Percentiles rank a stretch among this genome's conserved stretches.
Conservation (phyloP, 2,797 vertebrate species). For the Percopsis omiscomaycus region DNA sequence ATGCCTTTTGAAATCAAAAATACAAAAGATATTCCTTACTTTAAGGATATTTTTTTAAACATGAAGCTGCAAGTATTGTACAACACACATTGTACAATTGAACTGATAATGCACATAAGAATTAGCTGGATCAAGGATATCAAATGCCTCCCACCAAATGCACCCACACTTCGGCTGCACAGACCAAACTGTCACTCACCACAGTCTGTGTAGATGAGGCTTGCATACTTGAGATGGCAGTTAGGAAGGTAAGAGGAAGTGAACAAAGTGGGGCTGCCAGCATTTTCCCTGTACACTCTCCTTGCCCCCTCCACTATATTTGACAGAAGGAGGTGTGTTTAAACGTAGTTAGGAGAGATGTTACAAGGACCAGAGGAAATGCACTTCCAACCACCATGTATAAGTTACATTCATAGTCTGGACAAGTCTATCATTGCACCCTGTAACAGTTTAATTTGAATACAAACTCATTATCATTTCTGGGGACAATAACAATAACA, state of each 20-base stretch:
- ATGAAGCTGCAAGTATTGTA: constrained; percentile 98
- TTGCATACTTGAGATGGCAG: constrained; percentile 57
- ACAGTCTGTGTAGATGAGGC: constrained; percentile 28
- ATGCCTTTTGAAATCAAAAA: constrained; percentile 98
- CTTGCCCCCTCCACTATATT: not conserved
- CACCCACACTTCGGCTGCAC: constrained; percentile 7
- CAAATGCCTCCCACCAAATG: constrained; percentile 71
- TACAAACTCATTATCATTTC: constrained; percentile 37
- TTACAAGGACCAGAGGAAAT: constrained; percentile 33
- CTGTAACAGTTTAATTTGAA: constrained; percentile 44
- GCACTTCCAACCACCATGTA: constrained; percentile 48
- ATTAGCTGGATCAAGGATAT: constrained; percentile 89
- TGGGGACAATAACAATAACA: constrained; percentile 24
- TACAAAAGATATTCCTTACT: constrained; percentile 97
- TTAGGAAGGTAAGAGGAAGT: constrained; percentile 28
- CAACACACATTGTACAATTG: constrained; percentile 95
- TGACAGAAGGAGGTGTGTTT: not conserved
- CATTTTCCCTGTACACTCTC: not conserved
- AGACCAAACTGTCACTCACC: constrained; percentile 18
- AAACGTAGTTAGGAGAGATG: not conserved
- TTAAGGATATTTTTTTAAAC: constrained; percentile 91
- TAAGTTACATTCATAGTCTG: constrained; percentile 76
- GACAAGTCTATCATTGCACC: constrained; percentile 56
- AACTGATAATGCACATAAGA: constrained; percentile 97
- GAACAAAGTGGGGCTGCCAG: too few species aligned